Percentiles rank a stretch among this genome's conserved stretches.
Evolutionary conservation across 92 coral and sea anemone species (phyloP).

Genomic region (Parazoanthus darwini): DNA sequence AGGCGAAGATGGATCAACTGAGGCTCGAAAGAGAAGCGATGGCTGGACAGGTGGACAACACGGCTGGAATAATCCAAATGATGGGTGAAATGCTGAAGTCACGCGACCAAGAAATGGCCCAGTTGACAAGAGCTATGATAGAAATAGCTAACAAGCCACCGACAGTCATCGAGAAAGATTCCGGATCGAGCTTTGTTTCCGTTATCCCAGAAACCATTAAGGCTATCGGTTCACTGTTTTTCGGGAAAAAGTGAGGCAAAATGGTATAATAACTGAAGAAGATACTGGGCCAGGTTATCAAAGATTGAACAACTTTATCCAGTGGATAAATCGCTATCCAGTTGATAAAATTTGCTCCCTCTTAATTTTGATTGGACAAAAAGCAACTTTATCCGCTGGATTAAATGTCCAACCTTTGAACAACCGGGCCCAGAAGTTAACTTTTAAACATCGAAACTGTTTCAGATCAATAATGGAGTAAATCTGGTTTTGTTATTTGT

Average conservation of each 20-base stretch:
- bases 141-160: conserved; percentile 36
- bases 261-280: background rate
- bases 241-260: background rate
- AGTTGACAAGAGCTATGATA: conserved; percentile 14
- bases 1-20: conserved; percentile 27
- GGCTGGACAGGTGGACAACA: conserved; percentile 24
- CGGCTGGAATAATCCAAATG: conserved; percentile 13
- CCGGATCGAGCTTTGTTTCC: background rate
- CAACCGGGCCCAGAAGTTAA: background rate
- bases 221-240: conserved; percentile 6
- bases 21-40: conserved; percentile 37
- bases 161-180: conserved; percentile 27
- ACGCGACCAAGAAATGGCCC: conserved; percentile 28
- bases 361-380: too few species aligned
- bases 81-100: conserved; percentile 43
- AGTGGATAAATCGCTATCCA: too few species aligned
- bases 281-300: too few species aligned
- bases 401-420: too few species aligned
- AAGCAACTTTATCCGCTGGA: too few species aligned
- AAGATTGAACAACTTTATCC: too few species aligned
- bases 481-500: too few species aligned
- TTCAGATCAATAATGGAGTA: background rate
- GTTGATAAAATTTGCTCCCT: too few species aligned
- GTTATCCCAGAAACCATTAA: conserved; percentile 23
- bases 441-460: background rate